Conservation (phyloP, 2,888 invertebrate species). For the Sarcophaga subvicina region DNA sequence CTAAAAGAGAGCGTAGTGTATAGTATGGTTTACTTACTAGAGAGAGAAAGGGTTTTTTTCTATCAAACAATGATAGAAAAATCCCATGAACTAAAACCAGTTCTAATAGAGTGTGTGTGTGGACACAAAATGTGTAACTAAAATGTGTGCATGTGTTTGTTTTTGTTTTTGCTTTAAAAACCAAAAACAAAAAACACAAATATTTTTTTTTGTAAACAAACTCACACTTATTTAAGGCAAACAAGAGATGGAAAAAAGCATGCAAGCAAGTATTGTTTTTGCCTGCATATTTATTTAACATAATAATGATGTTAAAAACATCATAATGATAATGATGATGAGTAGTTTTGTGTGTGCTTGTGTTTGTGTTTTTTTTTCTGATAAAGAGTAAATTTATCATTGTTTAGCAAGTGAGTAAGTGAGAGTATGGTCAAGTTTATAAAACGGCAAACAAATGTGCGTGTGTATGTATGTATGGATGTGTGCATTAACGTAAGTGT, state of each 20-base stretch:
- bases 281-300: constrained; percentile 20
- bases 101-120: neutral
- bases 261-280: constrained; percentile 8
- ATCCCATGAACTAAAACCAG: constrained; percentile 14
- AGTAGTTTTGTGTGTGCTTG: neutral
- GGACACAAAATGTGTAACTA: neutral
- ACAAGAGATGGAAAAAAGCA: neutral
- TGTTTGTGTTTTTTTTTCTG: neutral
- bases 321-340: constrained; percentile 32
- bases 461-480: neutral
- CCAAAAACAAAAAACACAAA: constrained; percentile 37
- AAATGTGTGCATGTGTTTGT: neutral
- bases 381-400: constrained; percentile 49
- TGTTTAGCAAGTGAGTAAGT: constrained; percentile 27
- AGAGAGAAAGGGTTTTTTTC: constrained; percentile 8
- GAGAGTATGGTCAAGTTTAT: constrained; percentile 54
- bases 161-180: constrained; percentile 46
- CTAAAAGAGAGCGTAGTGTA: neutral
- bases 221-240: neutral
- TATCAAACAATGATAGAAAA: constrained; percentile 39
- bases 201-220: neutral
- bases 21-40: neutral
- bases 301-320: constrained; percentile 19
- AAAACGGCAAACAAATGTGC: neutral
- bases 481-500: constrained; percentile 5